Percentiles rank a stretch among this genome's conserved stretches.
Evolutionary conservation across 2,888 invertebrate species (phyloP).

Genomic region (Andrena bicolor): DNA sequence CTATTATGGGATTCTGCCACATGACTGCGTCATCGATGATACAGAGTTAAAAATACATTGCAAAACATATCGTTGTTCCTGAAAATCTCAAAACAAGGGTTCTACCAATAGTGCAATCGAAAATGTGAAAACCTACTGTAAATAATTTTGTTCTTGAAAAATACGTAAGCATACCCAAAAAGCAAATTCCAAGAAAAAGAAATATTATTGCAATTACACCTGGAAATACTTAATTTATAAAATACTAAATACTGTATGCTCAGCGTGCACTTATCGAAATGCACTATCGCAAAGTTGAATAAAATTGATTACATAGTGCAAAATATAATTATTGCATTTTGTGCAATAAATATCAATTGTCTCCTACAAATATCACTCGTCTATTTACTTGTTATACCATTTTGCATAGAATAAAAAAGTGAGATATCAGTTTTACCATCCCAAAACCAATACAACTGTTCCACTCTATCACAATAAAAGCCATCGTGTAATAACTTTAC

Average conservation of each 20-base stretch:
- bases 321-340: not conserved
- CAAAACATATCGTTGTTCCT: not conserved
- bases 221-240: not conserved
- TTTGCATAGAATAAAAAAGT: constrained; percentile 7
- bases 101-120: not conserved
- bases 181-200: not conserved
- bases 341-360: not conserved
- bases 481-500: not conserved
- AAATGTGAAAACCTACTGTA: not conserved
- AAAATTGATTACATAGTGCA: not conserved
- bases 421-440: not conserved
- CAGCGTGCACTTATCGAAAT: not conserved
- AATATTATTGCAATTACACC: too few species aligned
- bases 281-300: not conserved
- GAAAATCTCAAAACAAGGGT: not conserved
- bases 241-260: not conserved
- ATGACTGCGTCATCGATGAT: constrained; percentile 33
- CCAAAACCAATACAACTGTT: not conserved
- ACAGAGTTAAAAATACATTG: constrained; percentile 50
- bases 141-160: not conserved
- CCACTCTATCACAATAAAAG: not conserved
- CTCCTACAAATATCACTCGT: not conserved
- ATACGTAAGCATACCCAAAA: not conserved
- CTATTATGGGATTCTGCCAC: constrained; percentile 42
- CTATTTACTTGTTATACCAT: constrained; percentile 2